Conservation (phyloP, 2,888 invertebrate species). For the Callimorpha dominula region DNA sequence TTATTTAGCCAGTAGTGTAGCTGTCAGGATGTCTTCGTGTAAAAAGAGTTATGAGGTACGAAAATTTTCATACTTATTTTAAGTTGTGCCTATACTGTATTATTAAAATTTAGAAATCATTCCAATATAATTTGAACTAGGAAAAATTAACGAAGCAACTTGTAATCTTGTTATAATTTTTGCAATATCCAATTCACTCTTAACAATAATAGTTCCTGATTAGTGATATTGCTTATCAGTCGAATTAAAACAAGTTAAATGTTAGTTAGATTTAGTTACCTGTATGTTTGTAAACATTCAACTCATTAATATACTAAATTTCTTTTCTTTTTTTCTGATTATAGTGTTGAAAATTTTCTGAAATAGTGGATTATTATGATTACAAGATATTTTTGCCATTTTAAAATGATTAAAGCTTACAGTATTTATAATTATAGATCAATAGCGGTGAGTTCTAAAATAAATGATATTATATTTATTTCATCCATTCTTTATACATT, state of each 20-base stretch:
- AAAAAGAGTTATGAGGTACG: conserved; percentile 74
- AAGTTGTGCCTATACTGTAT: not conserved
- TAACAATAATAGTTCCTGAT: not conserved
- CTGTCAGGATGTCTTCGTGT: conserved; percentile 70
- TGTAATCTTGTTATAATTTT: not conserved
- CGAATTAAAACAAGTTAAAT: not conserved
- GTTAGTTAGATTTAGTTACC: not conserved
- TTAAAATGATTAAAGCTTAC: conserved; percentile 8
- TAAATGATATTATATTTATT: not conserved
- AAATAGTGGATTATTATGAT: not conserved
- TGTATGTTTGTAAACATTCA: conserved; percentile 28
- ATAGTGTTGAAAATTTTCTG: not conserved
- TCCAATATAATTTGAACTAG: not conserved
- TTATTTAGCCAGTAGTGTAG: conserved; percentile 61
- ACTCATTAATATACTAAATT: not conserved
- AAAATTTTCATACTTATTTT: not conserved
- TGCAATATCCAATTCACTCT: not conserved
- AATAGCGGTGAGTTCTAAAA: conserved; percentile 6
- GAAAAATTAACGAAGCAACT: not conserved
- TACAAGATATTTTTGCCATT: not conserved
- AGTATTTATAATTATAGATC: not conserved
- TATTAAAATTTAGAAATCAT: conserved; percentile 5
- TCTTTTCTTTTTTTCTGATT: not conserved
- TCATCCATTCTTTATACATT: not conserved
- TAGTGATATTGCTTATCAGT: conserved; percentile 1